Conservation (phyloP, 1,140 invertebrate species). For the Ceratina australensis region DNA sequence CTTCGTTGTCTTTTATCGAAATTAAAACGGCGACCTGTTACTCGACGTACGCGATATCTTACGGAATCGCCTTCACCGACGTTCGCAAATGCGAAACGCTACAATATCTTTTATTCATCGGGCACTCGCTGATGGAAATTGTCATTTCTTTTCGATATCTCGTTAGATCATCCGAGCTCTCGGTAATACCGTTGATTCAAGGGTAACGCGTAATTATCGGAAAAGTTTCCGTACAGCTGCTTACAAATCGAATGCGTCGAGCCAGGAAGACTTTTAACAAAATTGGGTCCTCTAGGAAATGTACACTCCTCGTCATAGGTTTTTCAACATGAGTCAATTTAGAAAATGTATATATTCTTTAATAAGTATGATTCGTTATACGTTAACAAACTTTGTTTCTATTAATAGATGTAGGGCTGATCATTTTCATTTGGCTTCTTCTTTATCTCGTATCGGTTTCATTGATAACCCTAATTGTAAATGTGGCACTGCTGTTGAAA, state of each 20-base stretch:
- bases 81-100: not conserved
- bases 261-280: no score
- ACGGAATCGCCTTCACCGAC: not conserved
- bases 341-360: no score
- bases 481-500: no score
- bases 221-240: not conserved
- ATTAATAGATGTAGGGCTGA: no score
- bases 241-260: not conserved
- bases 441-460: no score
- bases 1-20: constrained; percentile 16
- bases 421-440: no score
- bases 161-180: not conserved
- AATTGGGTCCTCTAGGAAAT: no score
- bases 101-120: constrained; percentile 2
- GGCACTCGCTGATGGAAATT: not conserved
- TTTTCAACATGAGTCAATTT: no score
- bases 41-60: not conserved
- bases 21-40: constrained; percentile 23
- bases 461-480: no score
- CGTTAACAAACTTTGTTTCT: no score
- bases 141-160: not conserved
- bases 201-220: not conserved
- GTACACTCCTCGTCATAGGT: no score
- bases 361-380: no score
- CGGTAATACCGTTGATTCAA: not conserved